These are phyloP conservation scores for Ctena decussata DNA, from an alignment of 2,888 invertebrate species.

Conservation along the genomic window DNA sequence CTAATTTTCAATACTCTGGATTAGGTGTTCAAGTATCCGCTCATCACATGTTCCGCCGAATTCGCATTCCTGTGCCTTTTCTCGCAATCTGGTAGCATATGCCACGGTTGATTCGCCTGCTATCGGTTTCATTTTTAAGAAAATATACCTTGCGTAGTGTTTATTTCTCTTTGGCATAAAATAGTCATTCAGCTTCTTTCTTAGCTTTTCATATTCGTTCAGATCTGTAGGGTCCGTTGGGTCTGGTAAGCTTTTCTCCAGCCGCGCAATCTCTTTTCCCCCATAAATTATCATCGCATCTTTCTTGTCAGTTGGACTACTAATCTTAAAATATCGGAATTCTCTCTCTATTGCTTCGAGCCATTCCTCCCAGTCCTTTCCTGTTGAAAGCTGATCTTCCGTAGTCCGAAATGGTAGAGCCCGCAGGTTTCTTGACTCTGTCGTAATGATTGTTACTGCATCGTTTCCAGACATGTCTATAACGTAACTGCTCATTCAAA, in stretches of 20 bases:
- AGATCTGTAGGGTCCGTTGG: not conserved
- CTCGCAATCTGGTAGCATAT: not conserved
- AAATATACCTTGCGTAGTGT: too few species aligned
- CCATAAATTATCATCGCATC: not conserved
- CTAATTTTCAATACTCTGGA: conserved; percentile 11
- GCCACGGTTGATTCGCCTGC: not conserved
- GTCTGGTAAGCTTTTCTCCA: not conserved
- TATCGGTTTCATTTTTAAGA: not conserved
- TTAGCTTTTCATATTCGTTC: not conserved
- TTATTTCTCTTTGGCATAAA: conserved; percentile 1
- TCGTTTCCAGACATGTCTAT: not conserved
- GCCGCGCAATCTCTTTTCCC: not conserved
- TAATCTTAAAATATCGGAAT: too few species aligned
- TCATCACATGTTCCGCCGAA: not conserved
- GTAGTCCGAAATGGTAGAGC: not conserved
- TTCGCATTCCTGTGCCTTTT: not conserved
- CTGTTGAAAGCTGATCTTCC: not conserved
- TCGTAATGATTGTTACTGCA: not conserved
- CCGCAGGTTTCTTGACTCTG: not conserved
- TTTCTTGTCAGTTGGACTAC: not conserved
- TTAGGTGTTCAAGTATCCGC: conserved; percentile 18
- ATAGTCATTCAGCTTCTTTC: not conserved
- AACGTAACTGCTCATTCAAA: not conserved
- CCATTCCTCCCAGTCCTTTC: conserved; percentile 8
- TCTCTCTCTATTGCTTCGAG: not conserved